These are phyloP conservation scores for Megaceryle alcyon DNA, from an alignment of 2,797 vertebrate species.

Conservation along the genomic window DNA sequence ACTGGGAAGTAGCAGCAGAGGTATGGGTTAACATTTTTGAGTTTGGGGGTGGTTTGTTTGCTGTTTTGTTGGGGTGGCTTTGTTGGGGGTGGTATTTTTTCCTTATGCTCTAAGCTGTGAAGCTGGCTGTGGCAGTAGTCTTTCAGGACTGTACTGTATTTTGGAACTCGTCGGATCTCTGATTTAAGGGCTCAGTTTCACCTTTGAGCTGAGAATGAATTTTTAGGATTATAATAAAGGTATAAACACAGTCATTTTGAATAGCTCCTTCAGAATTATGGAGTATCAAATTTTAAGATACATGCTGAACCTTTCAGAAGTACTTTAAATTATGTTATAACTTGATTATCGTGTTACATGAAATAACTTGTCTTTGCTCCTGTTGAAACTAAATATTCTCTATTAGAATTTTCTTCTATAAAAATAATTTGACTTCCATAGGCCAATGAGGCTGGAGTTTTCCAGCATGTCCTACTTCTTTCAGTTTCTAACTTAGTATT, in stretches of 20 bases:
- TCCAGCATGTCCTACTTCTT: not conserved
- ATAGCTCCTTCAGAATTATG: not conserved
- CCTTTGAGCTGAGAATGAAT: not conserved
- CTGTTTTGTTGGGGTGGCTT: not conserved
- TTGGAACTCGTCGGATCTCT: not conserved
- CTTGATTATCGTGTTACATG: not conserved
- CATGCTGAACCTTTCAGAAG: not conserved
- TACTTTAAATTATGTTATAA: not conserved
- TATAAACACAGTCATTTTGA: not conserved
- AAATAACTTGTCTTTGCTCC: not conserved
- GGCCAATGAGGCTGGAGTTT: not conserved
- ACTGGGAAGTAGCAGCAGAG: constrained; percentile 98
- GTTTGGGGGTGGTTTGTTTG: not conserved
- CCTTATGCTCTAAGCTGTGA: not conserved
- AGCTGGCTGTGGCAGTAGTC: not conserved
- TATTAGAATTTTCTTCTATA: not conserved
- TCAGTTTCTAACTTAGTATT: not conserved
- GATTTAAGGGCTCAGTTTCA: not conserved
- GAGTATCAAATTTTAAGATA: not conserved
- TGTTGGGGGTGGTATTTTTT: not conserved
- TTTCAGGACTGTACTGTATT: not conserved
- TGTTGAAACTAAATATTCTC: not conserved
- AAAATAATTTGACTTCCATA: not conserved
- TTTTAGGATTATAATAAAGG: not conserved
- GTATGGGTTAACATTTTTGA: constrained; percentile 64